These are phyloP conservation scores for Musca domestica DNA, from an alignment of 1,140 invertebrate genomes.

Conservation along the genomic window DNA sequence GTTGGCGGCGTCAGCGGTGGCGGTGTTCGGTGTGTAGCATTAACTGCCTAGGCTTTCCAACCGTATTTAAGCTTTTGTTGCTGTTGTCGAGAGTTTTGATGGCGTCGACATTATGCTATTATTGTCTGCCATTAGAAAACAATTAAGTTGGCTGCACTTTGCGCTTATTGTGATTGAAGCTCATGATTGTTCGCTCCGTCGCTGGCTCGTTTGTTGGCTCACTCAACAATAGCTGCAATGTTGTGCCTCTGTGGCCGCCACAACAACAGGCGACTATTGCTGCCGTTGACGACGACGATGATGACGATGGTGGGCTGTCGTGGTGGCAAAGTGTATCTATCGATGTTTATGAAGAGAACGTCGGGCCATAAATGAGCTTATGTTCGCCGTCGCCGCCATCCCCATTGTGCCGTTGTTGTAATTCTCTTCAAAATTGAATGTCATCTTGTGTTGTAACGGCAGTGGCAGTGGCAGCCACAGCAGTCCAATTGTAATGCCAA, in stretches of 20 bases:
- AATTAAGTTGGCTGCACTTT: slow-evolving; percentile 21
- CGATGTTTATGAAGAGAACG: slow-evolving; percentile 1
- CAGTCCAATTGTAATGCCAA: too few relatives aligned
- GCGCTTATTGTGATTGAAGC: slow-evolving; percentile 20
- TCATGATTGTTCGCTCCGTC: slow-evolving; percentile 10
- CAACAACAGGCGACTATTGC: background rate
- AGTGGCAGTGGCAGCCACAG: too few relatives aligned
- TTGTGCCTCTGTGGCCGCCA: background rate
- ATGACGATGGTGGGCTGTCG: background rate
- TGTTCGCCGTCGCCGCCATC: background rate
- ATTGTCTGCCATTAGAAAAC: slow-evolving; percentile 22
- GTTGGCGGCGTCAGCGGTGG: too few relatives aligned
- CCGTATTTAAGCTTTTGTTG: slow-evolving; percentile 2
- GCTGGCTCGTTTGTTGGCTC: background rate
- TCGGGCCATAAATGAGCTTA: slow-evolving; percentile 12
- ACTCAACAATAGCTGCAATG: background rate
- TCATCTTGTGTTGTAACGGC: background rate
- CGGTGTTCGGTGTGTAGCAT: background rate
- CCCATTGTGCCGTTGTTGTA: background rate
- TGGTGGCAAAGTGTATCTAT: background rate
- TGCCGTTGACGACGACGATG: background rate
- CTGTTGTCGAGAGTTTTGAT: slow-evolving; percentile 9
- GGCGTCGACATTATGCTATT: slow-evolving; percentile 21
- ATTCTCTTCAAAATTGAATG: background rate
- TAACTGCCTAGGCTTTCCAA: background rate